Conservation (phyloP, 1,140 invertebrate genomes). For the Pogonus chalceus region DNA sequence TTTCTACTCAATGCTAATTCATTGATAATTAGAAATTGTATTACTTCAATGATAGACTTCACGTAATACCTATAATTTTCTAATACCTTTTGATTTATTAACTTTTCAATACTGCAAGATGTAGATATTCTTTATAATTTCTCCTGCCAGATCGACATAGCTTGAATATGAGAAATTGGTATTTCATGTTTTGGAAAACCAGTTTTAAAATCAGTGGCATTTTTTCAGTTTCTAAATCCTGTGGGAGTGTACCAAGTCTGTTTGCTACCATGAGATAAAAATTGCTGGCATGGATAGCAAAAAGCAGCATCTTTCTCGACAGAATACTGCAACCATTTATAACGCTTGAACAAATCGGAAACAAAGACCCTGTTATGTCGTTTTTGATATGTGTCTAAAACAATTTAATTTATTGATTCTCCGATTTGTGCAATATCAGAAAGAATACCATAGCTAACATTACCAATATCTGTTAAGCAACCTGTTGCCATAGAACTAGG, state of each 20-base stretch:
- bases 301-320: not conserved
- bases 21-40: not conserved
- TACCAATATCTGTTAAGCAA: too few relatives aligned
- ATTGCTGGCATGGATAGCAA: not conserved
- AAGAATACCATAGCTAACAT: constrained; percentile 18
- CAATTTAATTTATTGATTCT: constrained; percentile 17
- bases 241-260: not conserved
- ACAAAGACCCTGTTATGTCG: too few relatives aligned
- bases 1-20: not conserved
- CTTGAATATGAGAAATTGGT: not conserved
- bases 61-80: not conserved
- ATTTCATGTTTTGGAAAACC: not conserved
- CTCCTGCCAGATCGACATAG: not conserved
- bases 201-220: not conserved
- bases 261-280: not conserved
- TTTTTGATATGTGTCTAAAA: constrained; percentile 19
- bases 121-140: not conserved
- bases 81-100: not conserved
- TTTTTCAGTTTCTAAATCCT: not conserved
- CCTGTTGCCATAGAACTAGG: constrained; percentile 18
- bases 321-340: not conserved
- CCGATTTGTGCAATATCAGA: constrained; percentile 20
- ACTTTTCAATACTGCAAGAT: not conserved
- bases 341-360: not conserved
- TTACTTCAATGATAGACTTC: not conserved